Evolutionary conservation across 2,113 vertebrate genomes (phyloP).

Genomic region (human (Homo sapiens)): GRCh38 chr6:62500001-62500500

Average conservation of each 20-base stretch:
- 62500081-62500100: not conserved
- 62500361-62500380: not conserved
- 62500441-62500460: not conserved
- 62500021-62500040: not conserved
- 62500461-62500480: not conserved
- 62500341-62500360: not conserved
- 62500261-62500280: slow-evolving; percentile 15
- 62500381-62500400: not conserved
- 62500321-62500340: not conserved
- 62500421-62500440: not conserved
- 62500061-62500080: not conserved
- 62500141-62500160: slow-evolving; percentile 34
- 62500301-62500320: not conserved
- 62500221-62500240: slow-evolving; percentile 49
- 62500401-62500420: not conserved
- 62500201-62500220: not conserved
- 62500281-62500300: slow-evolving; percentile 31
- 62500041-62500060: not conserved
- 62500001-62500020: not conserved
- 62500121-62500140: not conserved
- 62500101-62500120: not conserved
- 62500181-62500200: slow-evolving; percentile 34
- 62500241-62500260: slow-evolving; percentile 40
- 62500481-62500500: not conserved
- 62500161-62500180: slow-evolving; percentile 41